phyloP scores from a whole-genome alignment of 2,888 invertebrate species.

The Vesta saturnalis region DNA sequence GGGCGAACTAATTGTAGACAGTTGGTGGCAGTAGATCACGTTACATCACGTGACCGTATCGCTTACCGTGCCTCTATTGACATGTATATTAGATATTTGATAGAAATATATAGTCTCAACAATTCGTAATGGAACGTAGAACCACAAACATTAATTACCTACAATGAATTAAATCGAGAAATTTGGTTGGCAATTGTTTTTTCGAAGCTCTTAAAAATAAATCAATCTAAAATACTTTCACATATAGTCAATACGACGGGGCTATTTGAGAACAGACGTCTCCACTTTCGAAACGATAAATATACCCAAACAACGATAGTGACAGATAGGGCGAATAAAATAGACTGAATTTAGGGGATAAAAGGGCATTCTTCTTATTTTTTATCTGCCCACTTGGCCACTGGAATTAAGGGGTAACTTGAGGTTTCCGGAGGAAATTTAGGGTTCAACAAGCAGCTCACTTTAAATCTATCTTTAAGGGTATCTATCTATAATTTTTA shows the following conservation, averaged over 20 bases:
- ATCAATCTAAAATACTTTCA: constrained; percentile 37
- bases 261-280: constrained; percentile 44
- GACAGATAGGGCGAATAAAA: constrained; percentile 57
- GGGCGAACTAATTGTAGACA: constrained; percentile 58
- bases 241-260: constrained; percentile 35
- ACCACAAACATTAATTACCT: constrained; percentile 1
- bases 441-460: constrained; percentile 38
- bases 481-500: constrained; percentile 22
- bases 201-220: constrained; percentile 28
- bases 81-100: constrained; percentile 55
- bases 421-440: constrained; percentile 45
- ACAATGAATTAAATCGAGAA: no score
- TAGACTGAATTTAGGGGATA: constrained; percentile 54
- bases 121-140: no score
- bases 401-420: constrained; percentile 53
- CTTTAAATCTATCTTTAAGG: constrained; percentile 25
- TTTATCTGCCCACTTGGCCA: constrained; percentile 57
- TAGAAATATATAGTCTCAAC: constrained; percentile 48
- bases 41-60: constrained; percentile 46
- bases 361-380: constrained; percentile 54
- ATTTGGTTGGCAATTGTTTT: constrained; percentile 4
- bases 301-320: constrained; percentile 55
- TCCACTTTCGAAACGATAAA: constrained; percentile 49
- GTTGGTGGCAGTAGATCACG: constrained; percentile 53
- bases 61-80: constrained; percentile 53